A percentile compares a stretch with the other conserved stretches of the same genome.
Conservation (phyloP, 1,140 invertebrate genomes). For the Aphelinus atriplicis region DNA sequence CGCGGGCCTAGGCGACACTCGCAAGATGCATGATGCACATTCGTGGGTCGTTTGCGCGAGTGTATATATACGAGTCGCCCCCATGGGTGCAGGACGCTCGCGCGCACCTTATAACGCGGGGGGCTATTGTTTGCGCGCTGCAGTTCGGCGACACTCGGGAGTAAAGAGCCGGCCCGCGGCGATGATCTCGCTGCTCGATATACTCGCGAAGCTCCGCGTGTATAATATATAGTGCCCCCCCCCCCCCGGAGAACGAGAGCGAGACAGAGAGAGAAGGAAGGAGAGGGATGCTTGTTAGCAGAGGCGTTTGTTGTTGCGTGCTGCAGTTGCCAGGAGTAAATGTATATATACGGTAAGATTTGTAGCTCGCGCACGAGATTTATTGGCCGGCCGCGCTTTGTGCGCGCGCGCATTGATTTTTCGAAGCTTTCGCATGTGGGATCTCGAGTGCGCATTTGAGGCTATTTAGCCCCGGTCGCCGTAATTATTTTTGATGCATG, state of each 20-base stretch:
- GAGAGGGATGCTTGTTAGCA: slow-evolving; percentile 10
- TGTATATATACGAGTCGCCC: not conserved
- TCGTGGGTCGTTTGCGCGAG: slow-evolving; percentile 13
- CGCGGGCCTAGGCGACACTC: not conserved
- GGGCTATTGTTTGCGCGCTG: slow-evolving; percentile 7
- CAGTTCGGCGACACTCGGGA: too few relatives aligned
- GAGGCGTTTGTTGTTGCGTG: slow-evolving; percentile 8
- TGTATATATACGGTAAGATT: slow-evolving; percentile 1
- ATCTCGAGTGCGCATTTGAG: too few relatives aligned
- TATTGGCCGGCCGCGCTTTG: not conserved
- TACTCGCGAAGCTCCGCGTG: not conserved
- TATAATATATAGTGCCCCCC: not conserved
- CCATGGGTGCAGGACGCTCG: slow-evolving; percentile 6
- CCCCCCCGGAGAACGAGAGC: not conserved
- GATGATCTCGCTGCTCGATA: slow-evolving; percentile 1
- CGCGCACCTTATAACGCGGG: not conserved
- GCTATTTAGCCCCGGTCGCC: too few relatives aligned
- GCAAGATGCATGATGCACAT: not conserved
- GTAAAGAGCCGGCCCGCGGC: not conserved
- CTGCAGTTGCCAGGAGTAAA: not conserved
- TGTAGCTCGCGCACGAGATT: slow-evolving; percentile 6
- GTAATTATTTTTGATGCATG: too few relatives aligned
- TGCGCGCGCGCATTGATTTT: too few relatives aligned
- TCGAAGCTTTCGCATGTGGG: too few relatives aligned
- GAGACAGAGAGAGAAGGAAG: too few relatives aligned